Base-by-base conservation (phyloP, 2,797 vertebrate genomes). In the Craterocephalus amniculus region DNA sequence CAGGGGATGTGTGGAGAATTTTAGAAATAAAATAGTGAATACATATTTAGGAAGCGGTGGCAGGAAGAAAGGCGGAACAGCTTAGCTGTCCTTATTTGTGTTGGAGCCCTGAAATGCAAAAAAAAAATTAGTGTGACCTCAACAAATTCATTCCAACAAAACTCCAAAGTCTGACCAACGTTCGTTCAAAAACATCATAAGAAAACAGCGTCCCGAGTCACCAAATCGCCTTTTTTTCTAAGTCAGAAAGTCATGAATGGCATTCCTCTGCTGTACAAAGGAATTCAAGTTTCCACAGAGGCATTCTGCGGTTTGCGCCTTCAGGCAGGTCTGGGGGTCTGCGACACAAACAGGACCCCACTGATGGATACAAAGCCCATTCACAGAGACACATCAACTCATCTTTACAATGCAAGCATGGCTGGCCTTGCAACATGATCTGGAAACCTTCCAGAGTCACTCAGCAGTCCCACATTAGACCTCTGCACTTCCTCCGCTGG, bases 401-500 rank as follows among this genome's bases (percentile, higher is more conserved):
- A 66, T 85, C 83, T 38, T 80, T 29, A 92, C 87, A 88, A 90
- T 88, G 54, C 59, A 85, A 78, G 59, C 61, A 63, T 20, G 52
- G 68, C 82, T 55, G 69, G 58, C 70, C 77, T 80, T 18, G 90
- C 78, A 92, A 92, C 86, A 69, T n/a, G 90, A 93, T 89, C 91
- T 62, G 26, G 61, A 74, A 76, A 80, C 56, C 74, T 70, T 76
- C 67, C 76, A 78, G 63, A 88, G 88, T 92, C 91, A 89, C 85
- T 91, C 91, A 91, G 78, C 88, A 79, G 87, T 32, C 84, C 77
- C 81, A 79, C 86, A 88, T 89, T 84, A 88, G 86, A 86, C 85
- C 89, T 87, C 85, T 81, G 80, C 87, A 91, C 84, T 91, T 93
- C 91, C 91, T 92, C 80, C 79, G 69, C 79, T 56, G 77, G 80